Conservation (phyloP, 2,113 vertebrate species). For the Ceyx cyanopectus region DNA sequence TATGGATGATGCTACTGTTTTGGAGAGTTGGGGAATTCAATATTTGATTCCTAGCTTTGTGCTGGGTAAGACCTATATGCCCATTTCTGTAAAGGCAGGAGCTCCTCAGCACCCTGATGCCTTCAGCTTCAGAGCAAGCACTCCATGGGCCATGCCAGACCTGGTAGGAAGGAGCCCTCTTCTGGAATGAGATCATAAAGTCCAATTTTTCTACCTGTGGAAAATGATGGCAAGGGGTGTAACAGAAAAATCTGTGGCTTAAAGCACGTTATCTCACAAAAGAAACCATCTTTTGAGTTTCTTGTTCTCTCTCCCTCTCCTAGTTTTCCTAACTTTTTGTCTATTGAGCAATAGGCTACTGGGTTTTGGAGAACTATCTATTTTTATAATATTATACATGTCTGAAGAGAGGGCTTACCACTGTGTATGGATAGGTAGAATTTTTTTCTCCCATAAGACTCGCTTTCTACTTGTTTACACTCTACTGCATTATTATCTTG, state of each 20-base stretch:
- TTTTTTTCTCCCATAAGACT: not conserved
- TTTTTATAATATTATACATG: not conserved
- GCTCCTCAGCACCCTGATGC: not conserved
- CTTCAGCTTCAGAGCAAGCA: not conserved
- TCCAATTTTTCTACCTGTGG: not conserved
- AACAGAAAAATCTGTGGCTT: not conserved
- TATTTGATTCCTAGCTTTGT: not conserved
- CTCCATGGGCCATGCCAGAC: not conserved
- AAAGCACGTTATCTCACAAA: not conserved
- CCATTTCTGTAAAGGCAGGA: not conserved
- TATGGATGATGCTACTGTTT: not conserved
- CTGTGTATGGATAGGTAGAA: not conserved
- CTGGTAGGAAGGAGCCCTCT: not conserved
- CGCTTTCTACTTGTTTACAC: not conserved
- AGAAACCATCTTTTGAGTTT: not conserved
- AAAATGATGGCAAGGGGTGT: not conserved
- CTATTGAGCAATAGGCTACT: not conserved
- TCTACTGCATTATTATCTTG: not conserved
- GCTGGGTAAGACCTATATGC: not conserved
- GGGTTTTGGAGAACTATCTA: not conserved
- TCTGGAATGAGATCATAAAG: not conserved
- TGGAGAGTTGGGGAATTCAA: not conserved
- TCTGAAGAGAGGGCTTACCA: not conserved
- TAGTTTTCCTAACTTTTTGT: not conserved
- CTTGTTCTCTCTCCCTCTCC: not conserved